A percentile compares a stretch with the other conserved stretches of the same genome.
Conservation (phyloP, 2,888 invertebrate species). For the Anthoptus insignis region DNA sequence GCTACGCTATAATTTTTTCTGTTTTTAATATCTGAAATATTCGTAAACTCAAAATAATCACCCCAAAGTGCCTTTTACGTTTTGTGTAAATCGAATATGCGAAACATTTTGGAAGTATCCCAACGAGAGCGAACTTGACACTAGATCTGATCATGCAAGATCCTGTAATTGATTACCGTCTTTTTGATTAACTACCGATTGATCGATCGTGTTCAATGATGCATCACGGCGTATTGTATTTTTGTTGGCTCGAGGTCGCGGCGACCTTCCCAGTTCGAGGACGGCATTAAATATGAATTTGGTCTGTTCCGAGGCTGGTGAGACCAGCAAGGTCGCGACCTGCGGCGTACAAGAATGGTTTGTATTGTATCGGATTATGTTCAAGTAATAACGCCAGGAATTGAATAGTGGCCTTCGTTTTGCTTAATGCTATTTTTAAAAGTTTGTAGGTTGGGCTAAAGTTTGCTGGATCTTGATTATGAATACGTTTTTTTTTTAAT, state of each 20-base stretch:
- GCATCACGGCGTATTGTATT: constrained; percentile 35
- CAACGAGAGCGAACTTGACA: neutral
- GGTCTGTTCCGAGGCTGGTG: constrained; percentile 26
- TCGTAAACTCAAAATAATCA: no score
- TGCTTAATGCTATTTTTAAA: neutral
- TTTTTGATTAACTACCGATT: constrained; percentile 16
- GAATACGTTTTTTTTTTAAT: neutral
- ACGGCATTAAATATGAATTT: constrained; percentile 36
- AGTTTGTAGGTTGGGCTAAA: neutral
- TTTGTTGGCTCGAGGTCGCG: constrained; percentile 24
- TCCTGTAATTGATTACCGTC: constrained; percentile 22
- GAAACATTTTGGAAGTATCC: neutral
- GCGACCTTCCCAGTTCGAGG: constrained; percentile 28
- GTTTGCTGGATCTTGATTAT: neutral
- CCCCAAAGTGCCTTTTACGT: no score
- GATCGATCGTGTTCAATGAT: constrained; percentile 34
- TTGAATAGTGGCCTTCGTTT: neutral
- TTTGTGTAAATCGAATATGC: neutral
- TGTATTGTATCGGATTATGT: constrained; percentile 16
- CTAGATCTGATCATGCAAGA: constrained; percentile 2
- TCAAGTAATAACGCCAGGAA: neutral
- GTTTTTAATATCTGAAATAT: no score
- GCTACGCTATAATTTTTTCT: no score
- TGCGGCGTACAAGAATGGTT: neutral
- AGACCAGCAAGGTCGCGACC: constrained; percentile 25